A percentile compares a stretch with the other conserved stretches of the same genome.
Evolutionary conservation across 1,140 invertebrate genomes (phyloP).

Genomic region (Drosophila paulistorum): DNA sequence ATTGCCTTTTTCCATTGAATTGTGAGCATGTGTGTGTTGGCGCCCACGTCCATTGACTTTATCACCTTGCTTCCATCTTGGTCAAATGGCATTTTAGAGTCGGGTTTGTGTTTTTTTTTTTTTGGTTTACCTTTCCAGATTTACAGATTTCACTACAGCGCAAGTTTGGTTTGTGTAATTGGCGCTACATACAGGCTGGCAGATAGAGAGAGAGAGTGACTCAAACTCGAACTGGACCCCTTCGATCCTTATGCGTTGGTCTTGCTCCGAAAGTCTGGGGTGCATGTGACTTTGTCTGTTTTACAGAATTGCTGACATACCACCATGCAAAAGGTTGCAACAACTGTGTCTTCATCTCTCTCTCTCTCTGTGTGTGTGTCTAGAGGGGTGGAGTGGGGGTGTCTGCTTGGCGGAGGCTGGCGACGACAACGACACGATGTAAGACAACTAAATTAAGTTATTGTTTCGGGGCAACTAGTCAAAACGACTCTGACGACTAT

Average conservation of each 20-base stretch:
- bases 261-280: background rate
- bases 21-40: slow-evolving; percentile 39
- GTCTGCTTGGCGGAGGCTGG: slow-evolving; percentile 39
- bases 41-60: slow-evolving; percentile 62
- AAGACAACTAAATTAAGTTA: slow-evolving; percentile 80
- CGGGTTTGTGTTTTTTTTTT: slow-evolving; percentile 35
- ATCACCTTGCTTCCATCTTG: slow-evolving; percentile 60
- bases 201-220: background rate
- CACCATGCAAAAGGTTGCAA: slow-evolving; percentile 58
- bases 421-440: slow-evolving; percentile 72
- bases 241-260: slow-evolving; percentile 54
- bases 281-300: slow-evolving; percentile 31
- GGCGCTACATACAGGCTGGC: slow-evolving; percentile 52
- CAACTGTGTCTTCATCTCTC: slow-evolving; percentile 22
- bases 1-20: slow-evolving; percentile 63
- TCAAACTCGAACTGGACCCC: slow-evolving; percentile 18
- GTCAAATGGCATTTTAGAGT: slow-evolving; percentile 61
- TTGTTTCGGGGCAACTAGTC: slow-evolving; percentile 43
- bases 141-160: slow-evolving; percentile 62
- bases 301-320: slow-evolving; percentile 62
- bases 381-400: slow-evolving; percentile 25
- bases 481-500: background rate
- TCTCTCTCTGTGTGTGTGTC: slow-evolving; percentile 17
- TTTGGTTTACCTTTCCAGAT: slow-evolving; percentile 46
- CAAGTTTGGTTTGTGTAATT: slow-evolving; percentile 63